Percentiles rank a stretch among this genome's conserved stretches.
These are phyloP conservation scores for Radopholus similis DNA, from an alignment of 1,140 invertebrate genomes.

Conservation along the genomic window DNA sequence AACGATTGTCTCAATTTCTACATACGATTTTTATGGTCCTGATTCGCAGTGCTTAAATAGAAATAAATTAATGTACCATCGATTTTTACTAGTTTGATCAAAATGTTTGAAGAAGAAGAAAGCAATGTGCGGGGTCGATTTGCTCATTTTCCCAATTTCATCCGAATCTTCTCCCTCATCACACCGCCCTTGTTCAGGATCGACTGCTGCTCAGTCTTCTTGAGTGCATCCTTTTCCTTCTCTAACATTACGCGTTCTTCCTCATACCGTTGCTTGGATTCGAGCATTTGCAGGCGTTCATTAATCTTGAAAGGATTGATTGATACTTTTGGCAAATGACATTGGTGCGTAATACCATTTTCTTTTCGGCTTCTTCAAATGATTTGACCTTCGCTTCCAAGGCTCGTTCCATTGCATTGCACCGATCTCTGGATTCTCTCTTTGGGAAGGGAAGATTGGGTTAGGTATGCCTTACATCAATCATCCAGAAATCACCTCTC, in stretches of 20 bases:
- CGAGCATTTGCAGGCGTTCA: conserved; percentile 43
- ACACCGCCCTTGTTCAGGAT: conserved; percentile 44
- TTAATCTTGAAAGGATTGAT: conserved; percentile 35
- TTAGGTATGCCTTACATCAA: no score
- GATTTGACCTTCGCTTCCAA: conserved; percentile 33
- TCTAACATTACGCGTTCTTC: conserved; percentile 31
- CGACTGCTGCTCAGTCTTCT: conserved; percentile 38
- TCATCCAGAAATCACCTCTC: conserved; percentile 27
- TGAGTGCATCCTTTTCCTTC: conserved; percentile 34
- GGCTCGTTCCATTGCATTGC: conserved; percentile 30
- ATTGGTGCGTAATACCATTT: conserved; percentile 39
- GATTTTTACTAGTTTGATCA: no score
- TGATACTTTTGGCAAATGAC: background rate
- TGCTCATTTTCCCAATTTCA: conserved; percentile 33
- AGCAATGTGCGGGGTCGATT: no score
- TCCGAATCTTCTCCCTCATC: conserved; percentile 36
- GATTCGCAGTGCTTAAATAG: no score
- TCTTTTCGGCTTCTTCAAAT: conserved; percentile 39
- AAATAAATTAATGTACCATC: no score
- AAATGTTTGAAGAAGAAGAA: no score
- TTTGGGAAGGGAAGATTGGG: no score
- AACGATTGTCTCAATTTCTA: no score
- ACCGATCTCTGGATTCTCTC: conserved; percentile 41
- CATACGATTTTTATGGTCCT: no score
- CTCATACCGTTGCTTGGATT: conserved; percentile 36